phyloP scores from a whole-genome alignment of 2,113 vertebrate species.

The Axis porcinus region DNA sequence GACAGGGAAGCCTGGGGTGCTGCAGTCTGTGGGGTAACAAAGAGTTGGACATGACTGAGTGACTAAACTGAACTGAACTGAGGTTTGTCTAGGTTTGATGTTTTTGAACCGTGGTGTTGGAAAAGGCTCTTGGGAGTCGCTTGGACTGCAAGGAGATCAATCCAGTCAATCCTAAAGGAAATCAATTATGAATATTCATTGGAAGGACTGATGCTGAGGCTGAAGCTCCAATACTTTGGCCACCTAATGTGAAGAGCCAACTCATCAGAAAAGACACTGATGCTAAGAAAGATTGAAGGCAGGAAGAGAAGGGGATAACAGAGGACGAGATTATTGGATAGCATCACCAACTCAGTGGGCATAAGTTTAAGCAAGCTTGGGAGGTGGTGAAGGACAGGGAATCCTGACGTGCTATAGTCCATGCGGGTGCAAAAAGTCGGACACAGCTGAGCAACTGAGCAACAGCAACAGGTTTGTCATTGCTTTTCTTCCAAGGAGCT shows the following conservation, averaged over 20 bases:
- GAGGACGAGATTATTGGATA: not conserved
- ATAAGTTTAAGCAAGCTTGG: not conserved
- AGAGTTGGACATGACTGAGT: not conserved
- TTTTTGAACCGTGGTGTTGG: not conserved
- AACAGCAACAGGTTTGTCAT: not conserved
- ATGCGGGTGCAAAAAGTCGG: rapidly evolving
- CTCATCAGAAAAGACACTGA: not conserved
- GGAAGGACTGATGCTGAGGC: not conserved
- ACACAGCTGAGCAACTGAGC: not conserved
- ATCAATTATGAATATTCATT: not conserved
- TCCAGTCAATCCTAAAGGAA: not conserved
- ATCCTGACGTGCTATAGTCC: not conserved
- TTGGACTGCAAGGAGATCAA: not conserved
- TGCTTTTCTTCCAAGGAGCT: not conserved
- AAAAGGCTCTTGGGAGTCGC: not conserved
- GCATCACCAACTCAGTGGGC: not conserved
- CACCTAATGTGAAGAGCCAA: not conserved
- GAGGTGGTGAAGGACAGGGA: not conserved
- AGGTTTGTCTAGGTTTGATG: not conserved
- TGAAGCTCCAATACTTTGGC: not conserved
- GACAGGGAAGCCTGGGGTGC: not conserved
- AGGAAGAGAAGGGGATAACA: not conserved
- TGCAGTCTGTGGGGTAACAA: not conserved
- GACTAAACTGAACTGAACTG: not conserved
- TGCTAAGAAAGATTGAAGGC: not conserved